A percentile compares a stretch with the other conserved stretches of the same genome.
Conservation (phyloP, 2,113 vertebrate genomes). For the Gopherus flavomarginatus region DNA sequence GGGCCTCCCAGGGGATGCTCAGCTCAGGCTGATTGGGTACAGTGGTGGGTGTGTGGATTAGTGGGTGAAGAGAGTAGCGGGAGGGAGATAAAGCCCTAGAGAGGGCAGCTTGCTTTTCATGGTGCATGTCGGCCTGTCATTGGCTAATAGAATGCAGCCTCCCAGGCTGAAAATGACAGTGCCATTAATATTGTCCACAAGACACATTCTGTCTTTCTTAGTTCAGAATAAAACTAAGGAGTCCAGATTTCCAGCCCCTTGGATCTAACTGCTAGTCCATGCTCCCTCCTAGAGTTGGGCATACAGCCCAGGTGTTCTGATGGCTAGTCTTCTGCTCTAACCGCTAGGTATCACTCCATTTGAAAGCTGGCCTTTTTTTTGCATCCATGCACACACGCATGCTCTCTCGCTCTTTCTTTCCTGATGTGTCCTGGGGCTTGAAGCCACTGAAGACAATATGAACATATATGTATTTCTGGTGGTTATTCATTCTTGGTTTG, state of each 20-base stretch:
- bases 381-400: rapidly evolving
- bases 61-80: neutral
- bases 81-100: neutral
- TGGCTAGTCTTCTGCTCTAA: neutral
- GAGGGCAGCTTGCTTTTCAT: neutral
- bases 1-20: neutral
- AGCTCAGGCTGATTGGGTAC: neutral
- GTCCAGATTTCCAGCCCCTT: neutral
- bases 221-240: neutral
- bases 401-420: neutral
- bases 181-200: neutral
- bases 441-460: neutral
- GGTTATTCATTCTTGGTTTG: neutral
- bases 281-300: neutral
- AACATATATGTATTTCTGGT: neutral
- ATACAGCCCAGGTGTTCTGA: too few relatives aligned
- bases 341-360: neutral
- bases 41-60: neutral
- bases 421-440: neutral
- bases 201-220: neutral
- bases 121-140: neutral
- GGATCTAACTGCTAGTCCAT: neutral
- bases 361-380: neutral
- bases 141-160: neutral
- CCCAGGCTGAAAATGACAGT: neutral